Conservation (phyloP, 2,888 invertebrate genomes). For the Sarcophaga carnaria region DNA sequence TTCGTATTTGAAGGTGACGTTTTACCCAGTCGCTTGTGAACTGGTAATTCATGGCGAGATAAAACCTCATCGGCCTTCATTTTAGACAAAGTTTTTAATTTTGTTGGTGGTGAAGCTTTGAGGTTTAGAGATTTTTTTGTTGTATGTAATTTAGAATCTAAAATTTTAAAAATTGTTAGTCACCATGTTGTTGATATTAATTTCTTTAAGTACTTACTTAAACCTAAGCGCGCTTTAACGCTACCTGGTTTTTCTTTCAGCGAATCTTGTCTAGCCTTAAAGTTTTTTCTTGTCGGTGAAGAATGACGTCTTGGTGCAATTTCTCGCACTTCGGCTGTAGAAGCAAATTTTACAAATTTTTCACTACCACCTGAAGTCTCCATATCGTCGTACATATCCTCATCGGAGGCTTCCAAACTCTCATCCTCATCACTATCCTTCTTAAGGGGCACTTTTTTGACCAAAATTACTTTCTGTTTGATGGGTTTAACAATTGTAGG, state of each 20-base stretch:
- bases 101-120: slow-evolving; percentile 74
- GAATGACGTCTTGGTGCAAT: slow-evolving; percentile 74
- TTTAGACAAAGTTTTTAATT: slow-evolving; percentile 74
- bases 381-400: slow-evolving; percentile 70
- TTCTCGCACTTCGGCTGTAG: slow-evolving; percentile 81
- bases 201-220: slow-evolving; percentile 49
- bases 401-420: slow-evolving; percentile 72
- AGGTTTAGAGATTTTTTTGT: slow-evolving; percentile 79
- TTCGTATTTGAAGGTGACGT: slow-evolving; percentile 11
- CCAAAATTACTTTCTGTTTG: slow-evolving; percentile 80
- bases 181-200: too few relatives aligned
- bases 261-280: slow-evolving; percentile 59
- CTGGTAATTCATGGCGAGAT: slow-evolving; percentile 74
- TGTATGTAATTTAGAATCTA: slow-evolving; percentile 77
- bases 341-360: slow-evolving; percentile 81
- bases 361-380: slow-evolving; percentile 72
- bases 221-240: slow-evolving; percentile 77
- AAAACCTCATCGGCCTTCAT: slow-evolving; percentile 80
- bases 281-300: slow-evolving; percentile 53
- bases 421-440: slow-evolving; percentile 75
- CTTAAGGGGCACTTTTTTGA: slow-evolving; percentile 81
- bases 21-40: slow-evolving; percentile 78
- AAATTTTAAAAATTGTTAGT: not conserved
- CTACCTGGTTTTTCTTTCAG: slow-evolving; percentile 65
- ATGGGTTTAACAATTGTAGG: slow-evolving; percentile 70